Conservation (phyloP, 2,797 vertebrate genomes). For the Pithecia hirsuta region DNA sequence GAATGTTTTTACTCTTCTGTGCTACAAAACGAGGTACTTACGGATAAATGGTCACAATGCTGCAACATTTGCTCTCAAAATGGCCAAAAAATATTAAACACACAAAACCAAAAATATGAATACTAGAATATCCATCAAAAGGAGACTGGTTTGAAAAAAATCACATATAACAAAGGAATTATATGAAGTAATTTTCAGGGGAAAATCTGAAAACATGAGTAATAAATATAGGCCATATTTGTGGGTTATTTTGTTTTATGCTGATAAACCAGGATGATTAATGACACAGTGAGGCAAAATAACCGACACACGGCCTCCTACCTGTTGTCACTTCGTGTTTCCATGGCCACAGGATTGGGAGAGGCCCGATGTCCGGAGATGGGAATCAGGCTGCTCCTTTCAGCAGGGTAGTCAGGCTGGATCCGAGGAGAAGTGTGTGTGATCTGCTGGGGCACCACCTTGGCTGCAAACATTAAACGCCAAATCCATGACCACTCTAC, state of each 20-base stretch:
- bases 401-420: conserved; percentile 94
- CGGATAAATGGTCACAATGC: neutral
- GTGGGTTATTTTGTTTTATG: neutral
- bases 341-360: conserved; percentile 97
- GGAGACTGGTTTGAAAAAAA: conserved; percentile 4
- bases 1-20: neutral
- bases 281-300: neutral
- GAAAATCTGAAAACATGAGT: conserved; percentile 3
- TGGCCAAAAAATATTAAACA: neutral
- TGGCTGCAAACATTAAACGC: conserved; percentile 87
- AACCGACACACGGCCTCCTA: conserved; percentile 66
- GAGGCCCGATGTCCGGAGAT: conserved; percentile 95
- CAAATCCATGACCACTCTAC: neutral
- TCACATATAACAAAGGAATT: neutral
- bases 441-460: conserved; percentile 98
- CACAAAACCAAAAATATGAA: neutral
- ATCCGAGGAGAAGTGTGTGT: conserved; percentile 96
- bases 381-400: conserved; percentile 94
- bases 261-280: neutral
- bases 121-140: neutral
- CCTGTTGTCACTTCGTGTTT: conserved; percentile 97
- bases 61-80: neutral
- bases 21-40: neutral
- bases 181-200: neutral
- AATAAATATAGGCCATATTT: neutral